Base-by-base conservation (phyloP, 1,140 invertebrate genomes). In the Danaus melanippus region DNA sequence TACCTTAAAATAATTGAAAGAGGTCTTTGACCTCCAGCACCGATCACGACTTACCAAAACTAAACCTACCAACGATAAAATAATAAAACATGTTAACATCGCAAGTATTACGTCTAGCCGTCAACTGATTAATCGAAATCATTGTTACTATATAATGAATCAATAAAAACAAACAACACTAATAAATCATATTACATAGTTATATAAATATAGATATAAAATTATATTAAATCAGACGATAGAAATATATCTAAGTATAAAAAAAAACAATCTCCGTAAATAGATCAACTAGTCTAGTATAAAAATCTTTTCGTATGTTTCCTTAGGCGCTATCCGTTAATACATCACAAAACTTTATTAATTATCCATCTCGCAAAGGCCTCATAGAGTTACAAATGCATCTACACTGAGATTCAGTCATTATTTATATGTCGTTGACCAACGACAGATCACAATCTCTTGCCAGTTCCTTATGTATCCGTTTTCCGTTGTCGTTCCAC, bases 301-400 rank as follows among this genome's bases (percentile, higher is more conserved):
- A 88, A 87, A 88, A 88, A 87, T 84, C 82, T 88, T 87, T 87
- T 87, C 84, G 82, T 87, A 87, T 87, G 84, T 87, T 84, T 88
- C 75, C 86, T 88, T 87, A 87, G 86, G 84, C 81, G 86, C 86
- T 88, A 88, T 87, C 87, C 87, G 76, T 87, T 86, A 86, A 84
- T 84, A 87, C 83, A 88, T 88, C 85, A 87, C 86, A 87, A 81
- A 80, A 84, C 81, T 82, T 85, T 84, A 86, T 81, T 80, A 84
- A 76, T 84, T 86, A 84, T 84, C 86, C 86, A 86, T 86, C 84
- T 86, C 80, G 73, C 84, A 79, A 88, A 88, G 86, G 86, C 86
- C 86, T 87, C 86, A 85, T 84, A 79, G 84, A 87, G 79, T 87
- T 82, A 86, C 74, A 86, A 86, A 86, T 87, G 84, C 86, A 87